phyloP scores from a whole-genome alignment of 2,113 vertebrate genomes.

The Pachypanchax playfairii region DNA sequence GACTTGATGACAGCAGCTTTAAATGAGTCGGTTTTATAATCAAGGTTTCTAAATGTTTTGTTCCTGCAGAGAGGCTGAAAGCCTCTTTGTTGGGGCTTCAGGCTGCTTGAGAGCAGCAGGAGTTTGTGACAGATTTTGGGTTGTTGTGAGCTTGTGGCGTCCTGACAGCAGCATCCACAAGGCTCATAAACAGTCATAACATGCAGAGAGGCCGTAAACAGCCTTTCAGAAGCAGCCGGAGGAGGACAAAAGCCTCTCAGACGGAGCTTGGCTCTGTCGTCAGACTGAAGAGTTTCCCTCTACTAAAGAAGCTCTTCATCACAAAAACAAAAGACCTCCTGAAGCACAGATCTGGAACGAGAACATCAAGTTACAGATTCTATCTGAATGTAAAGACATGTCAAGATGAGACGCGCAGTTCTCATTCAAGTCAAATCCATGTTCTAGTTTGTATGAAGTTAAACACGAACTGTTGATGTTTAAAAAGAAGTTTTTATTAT shows the following conservation, averaged over 20 bases:
- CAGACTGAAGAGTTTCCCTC: constrained; percentile 16
- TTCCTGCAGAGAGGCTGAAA: constrained; percentile 1
- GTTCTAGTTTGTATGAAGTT: no score
- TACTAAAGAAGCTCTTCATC: constrained; percentile 28
- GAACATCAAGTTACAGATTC: no score
- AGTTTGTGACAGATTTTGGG: neutral
- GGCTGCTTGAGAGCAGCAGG: constrained; percentile 1
- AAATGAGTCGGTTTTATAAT: constrained; percentile 7
- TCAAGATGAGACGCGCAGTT: no score
- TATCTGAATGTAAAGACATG: no score
- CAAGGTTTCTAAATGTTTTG: neutral
- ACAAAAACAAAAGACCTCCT: constrained; percentile 9
- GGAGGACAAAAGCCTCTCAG: constrained; percentile 47
- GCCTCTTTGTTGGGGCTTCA: neutral
- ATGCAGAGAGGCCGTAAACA: constrained; percentile 43
- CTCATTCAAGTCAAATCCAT: no score
- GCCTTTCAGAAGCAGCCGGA: constrained; percentile 20
- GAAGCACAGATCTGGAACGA: neutral
- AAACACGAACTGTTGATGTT: no score
- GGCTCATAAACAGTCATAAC: constrained; percentile 45
- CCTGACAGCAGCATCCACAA: constrained; percentile 10
- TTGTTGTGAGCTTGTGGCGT: neutral
- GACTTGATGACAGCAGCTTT: constrained; percentile 12
- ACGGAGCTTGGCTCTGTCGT: neutral
- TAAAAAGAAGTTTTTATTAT: no score